phyloP scores from a whole-genome alignment of 2,797 vertebrate genomes.

The Sebastes elongatus region DNA sequence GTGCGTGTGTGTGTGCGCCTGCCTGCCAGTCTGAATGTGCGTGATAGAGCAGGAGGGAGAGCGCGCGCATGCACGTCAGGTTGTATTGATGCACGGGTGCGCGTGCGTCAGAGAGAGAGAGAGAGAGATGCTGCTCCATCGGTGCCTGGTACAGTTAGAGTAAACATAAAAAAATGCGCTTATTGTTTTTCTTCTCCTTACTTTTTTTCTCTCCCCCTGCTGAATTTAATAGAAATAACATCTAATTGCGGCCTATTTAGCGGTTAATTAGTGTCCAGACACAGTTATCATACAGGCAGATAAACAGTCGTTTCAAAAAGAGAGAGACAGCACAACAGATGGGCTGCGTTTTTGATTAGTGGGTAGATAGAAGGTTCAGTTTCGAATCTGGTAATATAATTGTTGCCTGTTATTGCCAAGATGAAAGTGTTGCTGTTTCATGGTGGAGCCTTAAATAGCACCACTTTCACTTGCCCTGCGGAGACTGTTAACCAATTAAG shows the following conservation, averaged over 20 bases:
- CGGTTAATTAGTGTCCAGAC: conserved; percentile 82
- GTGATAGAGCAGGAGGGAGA: conserved; percentile 48
- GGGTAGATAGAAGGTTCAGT: conserved; percentile 82
- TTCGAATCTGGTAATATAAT: conserved; percentile 87
- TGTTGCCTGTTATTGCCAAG: conserved; percentile 86
- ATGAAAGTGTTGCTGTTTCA: conserved; percentile 87
- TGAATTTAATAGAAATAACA: conserved; percentile 72
- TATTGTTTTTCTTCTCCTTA: conserved; percentile 46
- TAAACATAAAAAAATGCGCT: conserved; percentile 68
- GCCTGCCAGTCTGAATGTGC: conserved; percentile 67
- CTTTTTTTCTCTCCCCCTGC: conserved; percentile 48
- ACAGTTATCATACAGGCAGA: conserved; percentile 81
- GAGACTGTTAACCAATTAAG: conserved; percentile 88
- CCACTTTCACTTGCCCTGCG: conserved; percentile 84
- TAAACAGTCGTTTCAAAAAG: conserved; percentile 80
- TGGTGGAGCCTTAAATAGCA: conserved; percentile 84
- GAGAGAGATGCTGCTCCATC: conserved; percentile 58
- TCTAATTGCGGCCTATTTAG: conserved; percentile 78
- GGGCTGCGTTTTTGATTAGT: conserved; percentile 86
- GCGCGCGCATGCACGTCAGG: conserved; percentile 53
- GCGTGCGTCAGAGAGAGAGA: conserved; percentile 25
- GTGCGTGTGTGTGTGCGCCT: conserved; percentile 35
- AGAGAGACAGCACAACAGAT: conserved; percentile 84
- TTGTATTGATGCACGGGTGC: conserved; percentile 64
- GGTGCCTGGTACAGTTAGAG: conserved; percentile 57